A percentile compares a stretch with the other conserved stretches of the same genome.
Conservation (phyloP, 2,113 vertebrate species). For the Cathartes aura region DNA sequence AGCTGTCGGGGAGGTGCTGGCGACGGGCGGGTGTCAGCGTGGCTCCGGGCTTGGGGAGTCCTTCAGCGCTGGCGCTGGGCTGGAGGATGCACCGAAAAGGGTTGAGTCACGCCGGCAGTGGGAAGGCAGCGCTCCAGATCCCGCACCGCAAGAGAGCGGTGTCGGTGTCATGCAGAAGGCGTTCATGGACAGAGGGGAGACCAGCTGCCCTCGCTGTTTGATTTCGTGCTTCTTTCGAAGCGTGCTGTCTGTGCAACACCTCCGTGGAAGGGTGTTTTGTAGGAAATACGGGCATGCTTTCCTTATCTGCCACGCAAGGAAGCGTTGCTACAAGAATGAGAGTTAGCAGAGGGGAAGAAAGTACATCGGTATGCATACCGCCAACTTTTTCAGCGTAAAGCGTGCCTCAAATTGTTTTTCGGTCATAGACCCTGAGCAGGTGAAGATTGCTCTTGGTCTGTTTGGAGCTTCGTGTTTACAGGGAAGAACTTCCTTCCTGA, state of each 20-base stretch:
- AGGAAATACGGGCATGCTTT: background rate
- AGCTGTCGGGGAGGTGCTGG: background rate
- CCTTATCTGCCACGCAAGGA: background rate
- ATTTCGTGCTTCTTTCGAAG: background rate
- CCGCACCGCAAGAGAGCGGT: background rate
- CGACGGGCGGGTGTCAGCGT: background rate
- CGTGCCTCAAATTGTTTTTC: fast-evolving
- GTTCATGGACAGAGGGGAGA: background rate
- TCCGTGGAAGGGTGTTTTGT: background rate
- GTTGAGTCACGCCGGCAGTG: slow-evolving; percentile 47
- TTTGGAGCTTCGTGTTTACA: background rate
- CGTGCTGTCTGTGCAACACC: background rate
- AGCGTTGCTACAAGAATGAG: background rate
- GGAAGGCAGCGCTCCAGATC: background rate
- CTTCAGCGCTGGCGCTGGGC: background rate
- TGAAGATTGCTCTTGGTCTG: background rate
- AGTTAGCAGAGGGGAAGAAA: background rate
- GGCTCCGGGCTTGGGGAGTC: background rate
- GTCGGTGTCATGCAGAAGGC: background rate
- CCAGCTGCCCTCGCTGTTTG: background rate
- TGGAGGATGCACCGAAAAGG: background rate
- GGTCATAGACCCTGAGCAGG: background rate
- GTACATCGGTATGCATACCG: fast-evolving
- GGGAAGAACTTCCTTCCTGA: slow-evolving; percentile 17
- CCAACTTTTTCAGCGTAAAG: background rate